Evolutionary conservation across 2,797 vertebrate species (phyloP).

Genomic region (Melanotaenia parkinsoni): DNA sequence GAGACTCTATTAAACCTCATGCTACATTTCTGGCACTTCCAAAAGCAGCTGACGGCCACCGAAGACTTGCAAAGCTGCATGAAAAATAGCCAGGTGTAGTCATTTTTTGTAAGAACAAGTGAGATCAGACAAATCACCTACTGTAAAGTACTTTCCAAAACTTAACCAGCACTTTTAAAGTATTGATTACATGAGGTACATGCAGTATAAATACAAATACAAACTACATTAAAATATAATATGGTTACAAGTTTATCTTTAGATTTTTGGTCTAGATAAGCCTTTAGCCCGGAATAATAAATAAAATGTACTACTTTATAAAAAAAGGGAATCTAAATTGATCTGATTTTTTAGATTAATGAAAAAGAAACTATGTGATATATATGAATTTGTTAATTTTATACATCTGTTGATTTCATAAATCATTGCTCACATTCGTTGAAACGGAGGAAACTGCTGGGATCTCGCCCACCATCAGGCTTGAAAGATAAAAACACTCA

Average conservation of each 20-base stretch:
- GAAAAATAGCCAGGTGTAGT: slow-evolving; percentile 44
- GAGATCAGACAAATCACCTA: not conserved
- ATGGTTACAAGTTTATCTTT: too few species aligned
- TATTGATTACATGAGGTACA: slow-evolving; percentile 5
- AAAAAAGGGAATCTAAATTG: too few species aligned
- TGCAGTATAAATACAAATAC: not conserved
- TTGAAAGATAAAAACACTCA: not conserved
- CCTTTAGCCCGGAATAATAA: too few species aligned
- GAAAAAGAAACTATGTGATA: not conserved
- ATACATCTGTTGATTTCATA: not conserved
- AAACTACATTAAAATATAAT: not conserved
- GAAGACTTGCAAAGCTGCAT: slow-evolving; percentile 45
- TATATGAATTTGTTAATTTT: not conserved
- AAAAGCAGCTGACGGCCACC: slow-evolving; percentile 52
- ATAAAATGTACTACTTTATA: too few species aligned
- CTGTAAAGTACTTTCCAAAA: not conserved
- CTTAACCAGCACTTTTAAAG: slow-evolving; percentile 9
- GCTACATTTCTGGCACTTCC: slow-evolving; percentile 58
- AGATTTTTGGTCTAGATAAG: not conserved
- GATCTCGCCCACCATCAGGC: not conserved
- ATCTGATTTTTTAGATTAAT: not conserved
- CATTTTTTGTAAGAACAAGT: slow-evolving; percentile 33
- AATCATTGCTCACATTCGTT: not conserved
- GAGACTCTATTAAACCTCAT: slow-evolving; percentile 58
- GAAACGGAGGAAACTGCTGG: not conserved